Percentiles rank a stretch among this genome's conserved stretches.
Conservation (phyloP, 1,140 invertebrate genomes). For the Magallana ariakensis region DNA sequence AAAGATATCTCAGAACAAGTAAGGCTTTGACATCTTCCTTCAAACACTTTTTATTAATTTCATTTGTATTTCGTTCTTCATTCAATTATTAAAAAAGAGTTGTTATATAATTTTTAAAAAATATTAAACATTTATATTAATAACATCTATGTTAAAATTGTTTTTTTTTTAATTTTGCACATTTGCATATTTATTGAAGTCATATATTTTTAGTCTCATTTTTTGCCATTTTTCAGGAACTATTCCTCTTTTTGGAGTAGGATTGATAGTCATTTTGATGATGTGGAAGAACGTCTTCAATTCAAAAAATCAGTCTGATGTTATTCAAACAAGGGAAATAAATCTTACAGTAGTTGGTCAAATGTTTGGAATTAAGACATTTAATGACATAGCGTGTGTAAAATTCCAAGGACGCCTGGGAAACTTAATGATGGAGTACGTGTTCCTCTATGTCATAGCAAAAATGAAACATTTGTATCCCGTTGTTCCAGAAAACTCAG, state of each 20-base stretch:
- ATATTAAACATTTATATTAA: too few relatives aligned
- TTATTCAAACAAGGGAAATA: not conserved
- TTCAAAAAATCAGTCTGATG: not conserved
- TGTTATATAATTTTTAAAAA: too few relatives aligned
- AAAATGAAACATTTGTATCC: not conserved
- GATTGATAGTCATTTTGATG: not conserved
- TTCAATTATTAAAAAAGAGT: too few relatives aligned
- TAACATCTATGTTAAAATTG: too few relatives aligned
- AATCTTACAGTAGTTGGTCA: too few relatives aligned
- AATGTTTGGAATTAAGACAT: not conserved
- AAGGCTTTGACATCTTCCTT: too few relatives aligned
- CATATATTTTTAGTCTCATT: too few relatives aligned
- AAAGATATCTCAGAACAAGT: too few relatives aligned
- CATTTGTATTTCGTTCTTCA: too few relatives aligned
- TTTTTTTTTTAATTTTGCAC: too few relatives aligned
- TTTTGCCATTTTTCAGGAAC: not conserved
- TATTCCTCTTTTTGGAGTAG: not conserved
- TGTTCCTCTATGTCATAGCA: not conserved
- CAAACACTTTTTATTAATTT: too few relatives aligned
- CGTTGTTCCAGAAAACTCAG: not conserved
- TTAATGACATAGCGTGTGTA: not conserved
- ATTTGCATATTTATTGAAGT: too few relatives aligned
- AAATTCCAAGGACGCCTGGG: not conserved
- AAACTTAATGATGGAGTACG: slow-evolving; percentile 14
- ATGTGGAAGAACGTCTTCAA: not conserved